These are phyloP conservation scores for Buphagus erythrorhynchus DNA, from an alignment of 2,797 vertebrate species.

Conservation along the genomic window DNA sequence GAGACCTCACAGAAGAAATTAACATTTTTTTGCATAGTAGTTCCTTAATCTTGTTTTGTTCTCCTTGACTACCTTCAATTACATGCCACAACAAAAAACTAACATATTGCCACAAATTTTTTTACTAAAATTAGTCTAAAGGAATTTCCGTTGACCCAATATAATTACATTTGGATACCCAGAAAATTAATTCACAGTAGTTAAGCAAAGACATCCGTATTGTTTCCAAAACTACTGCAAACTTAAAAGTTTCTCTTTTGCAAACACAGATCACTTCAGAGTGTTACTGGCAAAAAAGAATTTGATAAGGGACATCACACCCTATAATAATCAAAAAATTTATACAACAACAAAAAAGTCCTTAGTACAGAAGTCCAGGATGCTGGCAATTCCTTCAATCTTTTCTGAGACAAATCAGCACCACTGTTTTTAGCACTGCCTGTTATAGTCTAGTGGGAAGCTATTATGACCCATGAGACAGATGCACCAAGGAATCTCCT, in stretches of 20 bases:
- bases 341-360: background rate
- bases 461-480: background rate
- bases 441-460: background rate
- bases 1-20: background rate
- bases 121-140: background rate
- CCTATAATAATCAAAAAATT: background rate
- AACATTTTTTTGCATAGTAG: background rate
- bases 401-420: background rate
- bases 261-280: background rate
- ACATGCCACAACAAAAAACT: background rate
- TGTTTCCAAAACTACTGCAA: background rate
- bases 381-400: background rate
- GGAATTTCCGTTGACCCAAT: accelerated
- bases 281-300: background rate
- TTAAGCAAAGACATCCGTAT: background rate
- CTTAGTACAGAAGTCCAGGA: background rate
- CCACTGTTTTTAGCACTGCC: background rate
- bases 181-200: background rate
- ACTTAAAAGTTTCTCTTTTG: background rate
- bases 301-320: background rate
- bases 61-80: background rate
- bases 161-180: background rate
- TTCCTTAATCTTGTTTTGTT: background rate
- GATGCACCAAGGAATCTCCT: background rate
- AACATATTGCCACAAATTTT: background rate